A percentile compares a stretch with the other conserved stretches of the same genome.
These are phyloP conservation scores for Cossypha caffra DNA, from an alignment of 2,797 vertebrate genomes.

Conservation along the genomic window DNA sequence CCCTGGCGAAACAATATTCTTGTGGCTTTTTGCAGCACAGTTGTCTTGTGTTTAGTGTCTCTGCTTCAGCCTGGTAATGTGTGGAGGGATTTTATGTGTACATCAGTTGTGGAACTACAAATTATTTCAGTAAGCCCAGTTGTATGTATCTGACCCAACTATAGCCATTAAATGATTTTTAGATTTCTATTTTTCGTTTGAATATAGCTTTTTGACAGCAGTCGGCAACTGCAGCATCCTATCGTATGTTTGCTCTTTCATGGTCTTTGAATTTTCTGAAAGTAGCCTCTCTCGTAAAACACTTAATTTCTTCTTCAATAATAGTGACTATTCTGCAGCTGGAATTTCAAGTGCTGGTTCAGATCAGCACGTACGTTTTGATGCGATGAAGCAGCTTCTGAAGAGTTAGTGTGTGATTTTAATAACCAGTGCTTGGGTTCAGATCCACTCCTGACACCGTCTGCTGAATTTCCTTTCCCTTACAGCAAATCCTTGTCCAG, in stretches of 20 bases:
- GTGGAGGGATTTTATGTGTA: background rate
- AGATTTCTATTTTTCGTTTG: background rate
- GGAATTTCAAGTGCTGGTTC: background rate
- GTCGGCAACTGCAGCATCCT: background rate
- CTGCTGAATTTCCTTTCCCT: background rate
- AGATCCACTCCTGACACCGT: fast-evolving
- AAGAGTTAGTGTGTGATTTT: background rate
- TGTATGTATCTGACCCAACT: background rate
- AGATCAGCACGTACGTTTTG: background rate
- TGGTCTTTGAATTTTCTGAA: background rate
- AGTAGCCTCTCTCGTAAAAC: background rate
- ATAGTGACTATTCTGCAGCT: background rate
- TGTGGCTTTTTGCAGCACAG: background rate
- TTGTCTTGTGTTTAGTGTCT: background rate
- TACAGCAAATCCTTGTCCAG: background rate
- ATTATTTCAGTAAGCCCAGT: background rate
- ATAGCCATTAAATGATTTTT: background rate
- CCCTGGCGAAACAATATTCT: background rate
- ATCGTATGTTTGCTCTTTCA: background rate
- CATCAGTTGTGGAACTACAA: background rate
- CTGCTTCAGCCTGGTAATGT: background rate
- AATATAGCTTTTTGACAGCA: background rate
- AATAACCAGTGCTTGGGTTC: background rate
- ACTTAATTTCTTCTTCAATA: background rate
- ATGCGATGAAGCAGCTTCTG: background rate